Evolutionary conservation across 1,140 invertebrate species (phyloP).

Genomic region (Leptoteleia sp.): DNA sequence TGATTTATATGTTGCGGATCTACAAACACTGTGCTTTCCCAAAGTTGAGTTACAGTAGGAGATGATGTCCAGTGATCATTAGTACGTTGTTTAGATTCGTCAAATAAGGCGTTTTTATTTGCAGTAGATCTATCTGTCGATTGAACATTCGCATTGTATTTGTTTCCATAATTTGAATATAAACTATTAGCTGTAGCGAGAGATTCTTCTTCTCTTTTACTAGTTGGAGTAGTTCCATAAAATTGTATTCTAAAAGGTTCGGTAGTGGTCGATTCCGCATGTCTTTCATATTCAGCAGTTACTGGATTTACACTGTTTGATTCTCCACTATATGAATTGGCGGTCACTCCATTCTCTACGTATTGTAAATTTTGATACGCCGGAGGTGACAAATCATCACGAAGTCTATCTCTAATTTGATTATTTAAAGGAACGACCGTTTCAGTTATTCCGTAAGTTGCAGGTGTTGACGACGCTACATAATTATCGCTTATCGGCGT

Average conservation of each 20-base stretch:
- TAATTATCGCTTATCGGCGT: conserved; percentile 79
- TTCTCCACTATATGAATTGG: conserved; percentile 19
- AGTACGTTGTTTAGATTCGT: conserved; percentile 24
- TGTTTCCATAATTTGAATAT: conserved; percentile 69
- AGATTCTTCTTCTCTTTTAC: conserved; percentile 61
- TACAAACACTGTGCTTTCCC: conserved; percentile 85
- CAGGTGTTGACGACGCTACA: conserved; percentile 73
- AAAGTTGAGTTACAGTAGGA: conserved; percentile 81
- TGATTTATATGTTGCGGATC: conserved; percentile 88
- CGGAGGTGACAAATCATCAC: conserved; percentile 70
- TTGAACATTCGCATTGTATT: conserved; percentile 53
- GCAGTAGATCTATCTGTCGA: conserved; percentile 27
- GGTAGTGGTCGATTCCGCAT: conserved; percentile 50
- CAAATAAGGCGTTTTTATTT: conserved; percentile 25
- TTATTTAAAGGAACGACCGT: conserved; percentile 45
- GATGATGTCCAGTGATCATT: conserved; percentile 82
- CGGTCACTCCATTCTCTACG: conserved; percentile 47
- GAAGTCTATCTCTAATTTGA: conserved; percentile 45
- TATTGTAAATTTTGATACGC: conserved; percentile 47
- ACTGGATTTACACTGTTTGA: conserved; percentile 37
- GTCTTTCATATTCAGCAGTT: conserved; percentile 34
- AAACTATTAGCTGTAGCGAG: conserved; percentile 71
- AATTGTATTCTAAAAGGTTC: conserved; percentile 73
- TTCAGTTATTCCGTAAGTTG: conserved; percentile 62
- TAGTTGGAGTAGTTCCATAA: conserved; percentile 67